Percentiles rank a stretch among this genome's conserved stretches.
These are phyloP conservation scores for Panurus biarmicus DNA, from an alignment of 2,113 vertebrate genomes.

Conservation along the genomic window DNA sequence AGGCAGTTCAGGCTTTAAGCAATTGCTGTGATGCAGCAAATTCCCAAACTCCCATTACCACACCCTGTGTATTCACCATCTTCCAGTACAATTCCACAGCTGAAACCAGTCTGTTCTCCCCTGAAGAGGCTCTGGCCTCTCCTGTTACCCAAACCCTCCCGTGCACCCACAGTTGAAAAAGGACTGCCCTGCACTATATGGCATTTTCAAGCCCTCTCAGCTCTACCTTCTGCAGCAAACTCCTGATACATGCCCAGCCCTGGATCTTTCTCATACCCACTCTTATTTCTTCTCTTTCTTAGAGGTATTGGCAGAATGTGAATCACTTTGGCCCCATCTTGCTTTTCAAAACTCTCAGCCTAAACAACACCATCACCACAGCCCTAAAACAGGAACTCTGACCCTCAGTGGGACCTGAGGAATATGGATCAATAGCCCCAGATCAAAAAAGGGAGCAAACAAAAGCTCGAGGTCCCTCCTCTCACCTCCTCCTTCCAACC, in stretches of 20 bases:
- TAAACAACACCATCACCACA: not conserved
- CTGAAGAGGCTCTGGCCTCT: not conserved
- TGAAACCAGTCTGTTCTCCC: not conserved
- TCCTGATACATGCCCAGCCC: not conserved
- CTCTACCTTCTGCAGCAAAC: not conserved
- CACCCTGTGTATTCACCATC: not conserved
- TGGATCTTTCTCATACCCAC: not conserved
- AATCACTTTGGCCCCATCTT: not conserved
- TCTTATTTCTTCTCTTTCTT: not conserved
- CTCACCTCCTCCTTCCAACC: not conserved
- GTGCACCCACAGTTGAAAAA: not conserved
- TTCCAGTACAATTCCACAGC: not conserved
- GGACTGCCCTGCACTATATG: not conserved
- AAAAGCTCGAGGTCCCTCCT: not conserved
- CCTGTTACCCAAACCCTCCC: not conserved
- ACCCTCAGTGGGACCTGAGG: not conserved
- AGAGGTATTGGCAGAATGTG: not conserved
- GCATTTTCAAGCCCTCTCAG: not conserved
- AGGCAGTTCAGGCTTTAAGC: not conserved
- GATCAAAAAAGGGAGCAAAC: not conserved
- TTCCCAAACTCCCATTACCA: not conserved
- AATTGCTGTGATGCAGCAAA: not conserved
- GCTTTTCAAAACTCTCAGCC: not conserved
- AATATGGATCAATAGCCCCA: not conserved
- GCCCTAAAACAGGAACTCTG: not conserved